These are phyloP conservation scores for Rhinopomastus cyanomelas DNA, from an alignment of 2,113 vertebrate genomes.

Conservation along the genomic window DNA sequence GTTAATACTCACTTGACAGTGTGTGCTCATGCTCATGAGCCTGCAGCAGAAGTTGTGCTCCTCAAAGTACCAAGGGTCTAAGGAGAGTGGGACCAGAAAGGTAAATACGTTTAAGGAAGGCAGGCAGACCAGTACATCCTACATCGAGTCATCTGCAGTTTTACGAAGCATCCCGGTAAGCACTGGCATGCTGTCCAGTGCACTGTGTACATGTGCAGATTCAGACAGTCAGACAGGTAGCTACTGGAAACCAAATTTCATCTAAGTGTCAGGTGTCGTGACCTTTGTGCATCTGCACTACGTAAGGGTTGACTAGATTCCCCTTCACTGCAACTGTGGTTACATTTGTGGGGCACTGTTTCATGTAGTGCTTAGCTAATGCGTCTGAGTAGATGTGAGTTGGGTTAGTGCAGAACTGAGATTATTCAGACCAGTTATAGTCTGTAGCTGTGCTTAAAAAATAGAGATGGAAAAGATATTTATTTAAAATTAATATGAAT, in stretches of 20 bases:
- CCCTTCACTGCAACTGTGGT: not conserved
- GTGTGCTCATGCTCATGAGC: too few species aligned
- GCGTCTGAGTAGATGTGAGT: not conserved
- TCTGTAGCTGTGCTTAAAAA: not conserved
- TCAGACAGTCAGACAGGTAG: not conserved
- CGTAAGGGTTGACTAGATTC: slow-evolving; percentile 32
- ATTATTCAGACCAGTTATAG: not conserved
- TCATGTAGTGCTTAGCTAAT: not conserved
- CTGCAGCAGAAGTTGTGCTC: not conserved
- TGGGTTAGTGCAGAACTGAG: not conserved
- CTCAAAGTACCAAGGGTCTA: not conserved
- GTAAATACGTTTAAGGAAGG: not conserved
- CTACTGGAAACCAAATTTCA: not conserved
- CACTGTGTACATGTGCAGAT: not conserved
- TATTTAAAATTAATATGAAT: not conserved
- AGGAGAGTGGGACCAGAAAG: not conserved
- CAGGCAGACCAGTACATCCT: too few species aligned
- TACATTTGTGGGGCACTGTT: not conserved
- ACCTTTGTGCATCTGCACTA: not conserved
- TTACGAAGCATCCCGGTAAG: not conserved
- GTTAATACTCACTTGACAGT: fast-evolving
- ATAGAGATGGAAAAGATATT: not conserved
- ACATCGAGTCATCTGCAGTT: not conserved
- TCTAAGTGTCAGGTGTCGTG: not conserved
- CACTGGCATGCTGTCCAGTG: not conserved